Conservation (phyloP, 2,888 invertebrate species). For the Dorcus parallelipipedus region DNA sequence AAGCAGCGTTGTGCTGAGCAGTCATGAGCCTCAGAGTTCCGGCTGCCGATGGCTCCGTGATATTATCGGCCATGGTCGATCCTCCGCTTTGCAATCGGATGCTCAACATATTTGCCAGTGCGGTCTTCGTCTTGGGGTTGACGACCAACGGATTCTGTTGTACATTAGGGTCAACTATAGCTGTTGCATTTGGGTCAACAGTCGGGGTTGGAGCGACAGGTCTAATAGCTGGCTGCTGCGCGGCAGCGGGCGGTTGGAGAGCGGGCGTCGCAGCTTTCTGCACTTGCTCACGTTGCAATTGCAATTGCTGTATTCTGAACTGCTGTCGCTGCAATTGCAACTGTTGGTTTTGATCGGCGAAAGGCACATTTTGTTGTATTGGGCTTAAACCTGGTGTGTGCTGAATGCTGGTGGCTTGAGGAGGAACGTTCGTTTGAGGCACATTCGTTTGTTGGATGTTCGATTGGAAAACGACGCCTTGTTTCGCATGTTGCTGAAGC, state of each 20-base stretch:
- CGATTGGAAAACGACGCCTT: conserved; percentile 45
- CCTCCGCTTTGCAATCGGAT: conserved; percentile 66
- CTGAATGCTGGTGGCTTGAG: conserved; percentile 14
- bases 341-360: conserved; percentile 36
- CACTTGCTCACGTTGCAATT: conserved; percentile 56
- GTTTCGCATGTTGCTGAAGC: conserved; percentile 48
- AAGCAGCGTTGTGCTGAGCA: conserved; percentile 70
- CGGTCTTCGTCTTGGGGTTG: conserved; percentile 90
- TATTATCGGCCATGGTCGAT: conserved; percentile 33
- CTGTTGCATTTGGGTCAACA: conserved; percentile 13
- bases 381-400: conserved; percentile 43
- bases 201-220: conserved; percentile 16
- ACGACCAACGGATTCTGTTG: conserved; percentile 60
- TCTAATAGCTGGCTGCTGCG: conserved; percentile 12
- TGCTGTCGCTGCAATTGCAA: conserved; percentile 55
- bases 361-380: conserved; percentile 38
- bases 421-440: conserved; percentile 19
- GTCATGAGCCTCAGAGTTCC: conserved; percentile 75
- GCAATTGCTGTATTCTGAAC: conserved; percentile 62
- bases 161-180: conserved; percentile 21
- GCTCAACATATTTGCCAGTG: conserved; percentile 90
- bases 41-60: conserved; percentile 61
- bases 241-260: conserved; percentile 21
- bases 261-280: conserved; percentile 42
- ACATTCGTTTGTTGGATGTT: conserved; percentile 16